Percentiles rank a stretch among this genome's conserved stretches.
Evolutionary conservation across 2,888 invertebrate genomes (phyloP).

Genomic region (Osmoderma eremita): DNA sequence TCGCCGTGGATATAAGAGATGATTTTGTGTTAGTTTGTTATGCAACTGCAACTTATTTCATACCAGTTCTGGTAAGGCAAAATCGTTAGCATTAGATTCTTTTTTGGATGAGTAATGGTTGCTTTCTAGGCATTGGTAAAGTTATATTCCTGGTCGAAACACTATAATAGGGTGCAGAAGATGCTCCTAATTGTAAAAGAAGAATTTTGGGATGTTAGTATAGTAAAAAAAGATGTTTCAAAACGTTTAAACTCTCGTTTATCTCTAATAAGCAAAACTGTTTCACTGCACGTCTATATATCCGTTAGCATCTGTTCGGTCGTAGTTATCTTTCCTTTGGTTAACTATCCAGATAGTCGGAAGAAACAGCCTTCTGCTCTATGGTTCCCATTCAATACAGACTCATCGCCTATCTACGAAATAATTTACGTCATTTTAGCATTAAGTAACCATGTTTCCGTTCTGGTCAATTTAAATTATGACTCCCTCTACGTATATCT

Average conservation of each 20-base stretch:
- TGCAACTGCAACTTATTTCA: slow-evolving; percentile 33
- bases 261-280: slow-evolving; percentile 9
- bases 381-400: slow-evolving; percentile 43
- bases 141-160: slow-evolving; percentile 16
- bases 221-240: slow-evolving; percentile 8
- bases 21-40: slow-evolving; percentile 31
- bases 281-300: not conserved
- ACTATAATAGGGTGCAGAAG: slow-evolving; percentile 23
- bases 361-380: slow-evolving; percentile 35
- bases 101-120: not conserved
- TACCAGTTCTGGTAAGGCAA: slow-evolving; percentile 36
- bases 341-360: slow-evolving; percentile 39
- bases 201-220: slow-evolving; percentile 39
- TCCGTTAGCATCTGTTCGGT: slow-evolving; percentile 1
- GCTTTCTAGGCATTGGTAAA: slow-evolving; percentile 32
- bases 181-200: slow-evolving; percentile 35
- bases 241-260: slow-evolving; percentile 8
- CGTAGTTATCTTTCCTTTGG: slow-evolving; percentile 34
- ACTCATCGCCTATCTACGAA: slow-evolving; percentile 34
- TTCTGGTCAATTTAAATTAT: slow-evolving; percentile 27
- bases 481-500: slow-evolving; percentile 41
- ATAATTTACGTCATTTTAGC: slow-evolving; percentile 23
- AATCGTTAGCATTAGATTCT: not conserved
- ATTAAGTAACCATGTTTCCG: slow-evolving; percentile 31
- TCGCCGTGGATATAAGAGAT: slow-evolving; percentile 14